Conservation (phyloP, 1,140 invertebrate genomes). For the Episyrphus balteatus region DNA sequence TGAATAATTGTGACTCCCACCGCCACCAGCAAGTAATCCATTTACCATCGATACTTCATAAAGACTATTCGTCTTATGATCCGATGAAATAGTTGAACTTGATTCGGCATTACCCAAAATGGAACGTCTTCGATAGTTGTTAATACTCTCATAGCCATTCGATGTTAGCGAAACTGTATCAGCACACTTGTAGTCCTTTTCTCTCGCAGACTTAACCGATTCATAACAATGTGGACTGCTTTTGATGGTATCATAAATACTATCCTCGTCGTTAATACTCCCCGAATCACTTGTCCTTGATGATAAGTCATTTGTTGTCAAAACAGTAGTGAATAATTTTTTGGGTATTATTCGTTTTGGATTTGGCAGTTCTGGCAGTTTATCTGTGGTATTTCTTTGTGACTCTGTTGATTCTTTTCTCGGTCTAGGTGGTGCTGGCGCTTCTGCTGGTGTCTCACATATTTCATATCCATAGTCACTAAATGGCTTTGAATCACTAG, state of each 20-base stretch:
- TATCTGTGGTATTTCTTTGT: conserved; percentile 26
- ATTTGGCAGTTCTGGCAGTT: conserved; percentile 26
- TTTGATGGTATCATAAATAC: conserved; percentile 50
- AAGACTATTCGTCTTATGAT: conserved; percentile 54
- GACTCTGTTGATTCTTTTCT: conserved; percentile 5
- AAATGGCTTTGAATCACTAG: conserved; percentile 10
- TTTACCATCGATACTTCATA: conserved; percentile 39
- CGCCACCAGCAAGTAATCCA: conserved; percentile 40
- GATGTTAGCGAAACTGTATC: conserved; percentile 37
- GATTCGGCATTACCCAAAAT: conserved; percentile 41
- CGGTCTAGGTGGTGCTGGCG: conserved; percentile 3
- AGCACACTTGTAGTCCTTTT: conserved; percentile 1
- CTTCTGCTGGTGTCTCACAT: conserved; percentile 16
- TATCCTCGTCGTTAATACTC: conserved; percentile 32
- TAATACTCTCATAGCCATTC: conserved; percentile 48
- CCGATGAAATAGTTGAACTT: conserved; percentile 46
- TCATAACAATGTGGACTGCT: conserved; percentile 30
- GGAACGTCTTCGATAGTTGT: conserved; percentile 34
- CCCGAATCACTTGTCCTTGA: conserved; percentile 1
- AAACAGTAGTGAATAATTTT: not conserved
- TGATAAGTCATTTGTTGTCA: not conserved
- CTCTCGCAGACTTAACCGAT: conserved; percentile 12
- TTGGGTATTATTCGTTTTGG: conserved; percentile 27
- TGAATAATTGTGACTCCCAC: conserved; percentile 13
- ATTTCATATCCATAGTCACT: conserved; percentile 28